Conservation (phyloP, 2,888 invertebrate genomes). For the Drosophila seclusa region DNA sequence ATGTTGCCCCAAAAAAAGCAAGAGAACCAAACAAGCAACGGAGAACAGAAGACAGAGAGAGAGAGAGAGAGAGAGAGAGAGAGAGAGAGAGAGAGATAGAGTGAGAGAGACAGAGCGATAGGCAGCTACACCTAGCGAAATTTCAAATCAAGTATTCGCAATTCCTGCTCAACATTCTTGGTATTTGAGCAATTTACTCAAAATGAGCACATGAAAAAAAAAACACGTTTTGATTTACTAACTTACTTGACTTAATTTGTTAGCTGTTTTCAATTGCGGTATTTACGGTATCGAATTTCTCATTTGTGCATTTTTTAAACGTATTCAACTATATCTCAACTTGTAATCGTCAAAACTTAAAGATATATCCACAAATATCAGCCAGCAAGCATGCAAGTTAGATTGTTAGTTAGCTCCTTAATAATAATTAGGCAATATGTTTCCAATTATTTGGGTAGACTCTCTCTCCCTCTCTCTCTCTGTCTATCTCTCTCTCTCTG, state of each 20-base stretch:
- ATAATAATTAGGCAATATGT: not conserved
- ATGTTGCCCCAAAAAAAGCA: not conserved
- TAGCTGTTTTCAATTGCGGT: not conserved
- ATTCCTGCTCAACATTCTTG: not conserved
- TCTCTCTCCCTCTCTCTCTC: too few relatives aligned
- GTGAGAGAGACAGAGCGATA: too few relatives aligned
- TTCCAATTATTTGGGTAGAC: not conserved
- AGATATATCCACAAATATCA: not conserved
- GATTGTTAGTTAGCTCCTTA: not conserved
- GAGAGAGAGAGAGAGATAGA: fast-evolving
- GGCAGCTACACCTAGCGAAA: not conserved
- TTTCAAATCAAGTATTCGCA: not conserved
- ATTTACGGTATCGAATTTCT: not conserved
- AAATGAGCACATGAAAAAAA: not conserved
- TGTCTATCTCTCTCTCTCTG: too few relatives aligned
- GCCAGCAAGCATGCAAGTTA: not conserved
- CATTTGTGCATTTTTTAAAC: too few relatives aligned
- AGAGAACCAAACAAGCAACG: not conserved
- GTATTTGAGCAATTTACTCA: not conserved
- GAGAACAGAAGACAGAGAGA: not conserved
- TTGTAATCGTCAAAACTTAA: not conserved
- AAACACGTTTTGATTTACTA: not conserved
- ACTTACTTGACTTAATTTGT: not conserved
- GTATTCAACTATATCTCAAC: too few relatives aligned
- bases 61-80: not conserved